phyloP scores from a whole-genome alignment of 2,888 invertebrate species.

The Flexamia atlantica region DNA sequence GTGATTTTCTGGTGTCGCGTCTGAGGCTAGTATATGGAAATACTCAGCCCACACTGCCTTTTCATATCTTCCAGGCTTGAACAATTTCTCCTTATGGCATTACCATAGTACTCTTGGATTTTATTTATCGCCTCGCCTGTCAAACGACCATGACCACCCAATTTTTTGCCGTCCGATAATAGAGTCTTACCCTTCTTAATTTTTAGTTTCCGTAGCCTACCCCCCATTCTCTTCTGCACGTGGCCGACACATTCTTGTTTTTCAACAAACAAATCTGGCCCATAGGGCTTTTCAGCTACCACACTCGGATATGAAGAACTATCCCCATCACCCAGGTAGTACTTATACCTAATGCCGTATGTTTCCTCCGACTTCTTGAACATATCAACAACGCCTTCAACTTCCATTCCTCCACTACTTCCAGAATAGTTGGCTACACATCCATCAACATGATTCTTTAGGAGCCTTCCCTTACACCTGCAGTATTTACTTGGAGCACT shows the following conservation, averaged over 20 bases:
- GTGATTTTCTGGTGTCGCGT: slow-evolving; percentile 69
- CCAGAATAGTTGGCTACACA: slow-evolving; percentile 64
- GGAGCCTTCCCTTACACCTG: slow-evolving; percentile 16
- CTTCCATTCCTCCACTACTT: slow-evolving; percentile 67
- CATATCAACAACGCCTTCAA: slow-evolving; percentile 63
- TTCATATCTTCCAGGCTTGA: slow-evolving; percentile 68
- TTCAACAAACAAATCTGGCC: slow-evolving; percentile 40
- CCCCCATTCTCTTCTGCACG: slow-evolving; percentile 65
- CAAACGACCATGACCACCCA: slow-evolving; percentile 67
- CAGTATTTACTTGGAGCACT: slow-evolving; percentile 62
- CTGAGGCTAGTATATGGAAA: slow-evolving; percentile 68
- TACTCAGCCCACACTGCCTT: slow-evolving; percentile 70
- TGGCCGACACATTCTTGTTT: too few relatives aligned
- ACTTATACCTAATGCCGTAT: too few relatives aligned
- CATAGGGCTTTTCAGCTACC: slow-evolving; percentile 66
- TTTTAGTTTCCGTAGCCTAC: slow-evolving; percentile 47
- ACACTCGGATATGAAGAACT: slow-evolving; percentile 17
- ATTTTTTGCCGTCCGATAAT: slow-evolving; percentile 62
- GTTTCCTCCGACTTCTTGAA: slow-evolving; percentile 61
- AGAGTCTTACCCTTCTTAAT: background rate
- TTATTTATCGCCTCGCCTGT: slow-evolving; percentile 68
- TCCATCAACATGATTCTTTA: slow-evolving; percentile 60
- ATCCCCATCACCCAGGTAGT: slow-evolving; percentile 65
- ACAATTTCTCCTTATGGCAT: slow-evolving; percentile 67
- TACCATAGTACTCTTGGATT: slow-evolving; percentile 69